phyloP scores from a whole-genome alignment of 2,888 invertebrate genomes.

The Oscheius onirici region DNA sequence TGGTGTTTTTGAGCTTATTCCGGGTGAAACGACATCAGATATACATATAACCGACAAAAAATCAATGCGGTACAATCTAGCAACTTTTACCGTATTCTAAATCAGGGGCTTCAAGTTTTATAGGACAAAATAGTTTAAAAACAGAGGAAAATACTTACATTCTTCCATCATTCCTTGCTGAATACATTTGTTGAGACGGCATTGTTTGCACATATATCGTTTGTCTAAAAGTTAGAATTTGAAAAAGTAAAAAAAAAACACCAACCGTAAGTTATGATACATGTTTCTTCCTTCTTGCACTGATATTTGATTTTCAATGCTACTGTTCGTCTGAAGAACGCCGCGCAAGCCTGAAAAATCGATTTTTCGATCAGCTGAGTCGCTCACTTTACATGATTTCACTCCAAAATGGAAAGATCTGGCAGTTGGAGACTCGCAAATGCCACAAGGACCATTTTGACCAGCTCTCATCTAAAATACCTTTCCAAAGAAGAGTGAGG shows the following conservation, averaged over 20 bases:
- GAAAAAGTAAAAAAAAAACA: neutral
- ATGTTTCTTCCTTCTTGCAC: neutral
- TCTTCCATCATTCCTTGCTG: conserved; percentile 45
- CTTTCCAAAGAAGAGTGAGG: neutral
- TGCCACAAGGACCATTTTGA: neutral
- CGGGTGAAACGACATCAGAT: too few relatives aligned
- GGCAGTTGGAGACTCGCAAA: conserved; percentile 12
- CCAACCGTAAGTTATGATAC: neutral
- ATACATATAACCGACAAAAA: too few relatives aligned
- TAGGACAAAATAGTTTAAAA: neutral
- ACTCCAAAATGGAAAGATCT: neutral
- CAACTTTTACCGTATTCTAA: too few relatives aligned
- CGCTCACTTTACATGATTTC: neutral
- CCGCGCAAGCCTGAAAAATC: conserved; percentile 14
- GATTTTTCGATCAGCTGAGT: neutral
- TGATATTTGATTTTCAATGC: conserved; percentile 7
- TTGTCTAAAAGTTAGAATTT: conserved; percentile 11
- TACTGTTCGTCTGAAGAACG: conserved; percentile 8
- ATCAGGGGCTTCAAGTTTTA: neutral
- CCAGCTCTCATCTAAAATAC: conserved; percentile 13
- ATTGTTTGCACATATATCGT: conserved; percentile 40
- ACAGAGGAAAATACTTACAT: conserved; percentile 29
- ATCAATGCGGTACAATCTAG: too few relatives aligned
- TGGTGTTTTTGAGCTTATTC: too few relatives aligned
- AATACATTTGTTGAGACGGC: conserved; percentile 43